Conservation (phyloP, 2,888 invertebrate genomes). For the Hylaea fasciaria region DNA sequence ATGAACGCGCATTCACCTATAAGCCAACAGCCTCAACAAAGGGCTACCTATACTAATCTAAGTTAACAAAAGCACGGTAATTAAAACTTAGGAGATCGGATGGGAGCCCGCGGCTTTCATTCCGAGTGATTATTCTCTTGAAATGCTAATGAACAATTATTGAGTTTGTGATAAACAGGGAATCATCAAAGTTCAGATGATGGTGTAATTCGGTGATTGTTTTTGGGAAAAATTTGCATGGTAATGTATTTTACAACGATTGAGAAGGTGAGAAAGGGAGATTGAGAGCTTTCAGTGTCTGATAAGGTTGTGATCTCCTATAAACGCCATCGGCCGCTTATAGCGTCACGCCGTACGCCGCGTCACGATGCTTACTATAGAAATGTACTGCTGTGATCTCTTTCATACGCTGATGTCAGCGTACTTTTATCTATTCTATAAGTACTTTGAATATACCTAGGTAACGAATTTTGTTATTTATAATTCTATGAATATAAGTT, state of each 20-base stretch:
- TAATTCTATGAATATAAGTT: too few species aligned
- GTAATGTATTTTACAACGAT: not conserved
- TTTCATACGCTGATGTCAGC: too few species aligned
- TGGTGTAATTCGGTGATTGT: conserved; percentile 14
- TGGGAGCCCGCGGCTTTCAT: conserved; percentile 50
- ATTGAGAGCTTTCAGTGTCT: too few species aligned
- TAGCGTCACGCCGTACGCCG: too few species aligned
- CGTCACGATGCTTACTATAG: too few species aligned
- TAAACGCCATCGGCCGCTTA: too few species aligned
- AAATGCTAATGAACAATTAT: conserved; percentile 58
- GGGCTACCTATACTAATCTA: conserved; percentile 60
- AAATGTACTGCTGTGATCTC: too few species aligned
- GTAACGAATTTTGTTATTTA: too few species aligned
- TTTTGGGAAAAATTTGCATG: conserved; percentile 3
- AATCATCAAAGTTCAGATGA: conserved; percentile 19
- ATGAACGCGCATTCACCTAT: conserved; percentile 23
- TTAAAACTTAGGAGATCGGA: conserved; percentile 58
- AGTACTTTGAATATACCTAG: too few species aligned
- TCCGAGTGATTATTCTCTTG: conserved; percentile 59
- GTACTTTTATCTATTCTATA: too few species aligned
- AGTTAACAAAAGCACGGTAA: conserved; percentile 60
- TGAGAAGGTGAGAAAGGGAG: too few species aligned
- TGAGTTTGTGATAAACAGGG: conserved; percentile 40
- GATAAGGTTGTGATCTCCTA: too few species aligned
- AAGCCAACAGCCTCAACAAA: conserved; percentile 28